Evolutionary conservation across 2,797 vertebrate species (phyloP).

Genomic region (Okamejei kenojei): DNA sequence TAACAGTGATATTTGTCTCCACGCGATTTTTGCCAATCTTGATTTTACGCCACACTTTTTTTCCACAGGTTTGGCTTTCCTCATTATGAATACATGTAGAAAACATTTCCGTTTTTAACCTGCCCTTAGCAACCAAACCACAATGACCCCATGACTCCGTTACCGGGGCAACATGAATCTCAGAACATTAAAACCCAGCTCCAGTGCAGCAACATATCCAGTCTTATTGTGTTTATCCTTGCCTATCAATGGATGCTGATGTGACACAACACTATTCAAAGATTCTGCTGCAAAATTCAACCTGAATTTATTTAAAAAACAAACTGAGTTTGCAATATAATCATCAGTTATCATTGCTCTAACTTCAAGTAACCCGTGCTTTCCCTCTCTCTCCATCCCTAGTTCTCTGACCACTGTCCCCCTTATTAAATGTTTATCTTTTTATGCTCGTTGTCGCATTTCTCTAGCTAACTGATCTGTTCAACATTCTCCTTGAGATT

Average conservation of each 20-base stretch:
- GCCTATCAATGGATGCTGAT: not conserved
- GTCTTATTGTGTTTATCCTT: constrained; percentile 17
- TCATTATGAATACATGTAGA: constrained; percentile 8
- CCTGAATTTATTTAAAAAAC: not conserved
- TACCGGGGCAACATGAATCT: constrained; percentile 29
- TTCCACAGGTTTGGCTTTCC: not conserved
- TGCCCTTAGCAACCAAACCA: constrained; percentile 5
- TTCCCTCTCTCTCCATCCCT: too few relatives aligned
- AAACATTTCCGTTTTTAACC: not conserved
- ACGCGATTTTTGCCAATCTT: constrained; percentile 1
- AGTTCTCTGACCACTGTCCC: too few relatives aligned
- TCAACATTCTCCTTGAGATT: too few relatives aligned
- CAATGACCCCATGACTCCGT: not conserved
- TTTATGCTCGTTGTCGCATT: too few relatives aligned
- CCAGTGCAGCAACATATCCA: constrained; percentile 10
- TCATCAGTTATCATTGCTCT: not conserved
- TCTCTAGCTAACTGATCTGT: too few relatives aligned
- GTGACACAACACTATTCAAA: not conserved
- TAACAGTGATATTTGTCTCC: not conserved
- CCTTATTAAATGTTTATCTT: too few relatives aligned
- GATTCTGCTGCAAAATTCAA: not conserved
- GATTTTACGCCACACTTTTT: not conserved
- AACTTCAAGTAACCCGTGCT: too few relatives aligned
- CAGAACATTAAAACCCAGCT: constrained; percentile 27
- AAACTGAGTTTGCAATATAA: not conserved